Base-by-base conservation (phyloP, 2,797 vertebrate species). In the Calcarius lapponicus region DNA sequence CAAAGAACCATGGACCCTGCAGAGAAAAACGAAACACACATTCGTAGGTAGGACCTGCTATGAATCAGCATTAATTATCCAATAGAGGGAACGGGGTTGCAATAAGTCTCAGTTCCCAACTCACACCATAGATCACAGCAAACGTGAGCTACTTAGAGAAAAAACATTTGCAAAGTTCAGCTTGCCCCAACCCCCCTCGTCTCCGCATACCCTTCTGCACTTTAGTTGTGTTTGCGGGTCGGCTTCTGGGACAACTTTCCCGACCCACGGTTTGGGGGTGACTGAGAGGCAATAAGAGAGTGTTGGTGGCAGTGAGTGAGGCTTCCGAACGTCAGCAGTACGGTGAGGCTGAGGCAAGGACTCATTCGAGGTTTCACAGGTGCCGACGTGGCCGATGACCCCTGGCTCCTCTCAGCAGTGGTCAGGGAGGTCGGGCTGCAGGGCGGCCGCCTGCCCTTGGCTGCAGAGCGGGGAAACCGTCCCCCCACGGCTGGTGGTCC, bases 21-120 rank as follows among this genome's bases (percentile, higher is more conserved):
- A 93, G 84, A 96, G 93, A 80, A 91, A 95, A 97, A 91, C 38
- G 71, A 96, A 96, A 87, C 94, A 92, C 90, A 91, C 81, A 80
- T 94, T 96, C 18, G 51, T 93, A 96, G 95, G 95, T 97, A 94
- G 84, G 91, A 93, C 84, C 88, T 50, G 91, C 95, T 96, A 95
- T 88, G 88, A 96, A 97, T 96, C 95, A 94, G 96, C 93, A 95
- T 97, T 97, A 96, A 96, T 97, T 96, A 97, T 94, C 95, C 91
- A 93, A 66, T 26, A 90, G 86, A 96, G 86, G 60, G 91, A 97
- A 95, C 7, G 11, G 89, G 75, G 58, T 95, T 95, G 96, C 89
- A 93, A 14, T 95, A 84, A 96, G 95, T 96, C 91, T 97, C 93
- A 13, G 89, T 79, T 95, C 88, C 84, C 83, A 83, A 80, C 86